These are phyloP conservation scores for Nemopilema nomurai DNA, from an alignment of 30 jellyfish, hydroid and myxozoan genomes.

Conservation along the genomic window DNA sequence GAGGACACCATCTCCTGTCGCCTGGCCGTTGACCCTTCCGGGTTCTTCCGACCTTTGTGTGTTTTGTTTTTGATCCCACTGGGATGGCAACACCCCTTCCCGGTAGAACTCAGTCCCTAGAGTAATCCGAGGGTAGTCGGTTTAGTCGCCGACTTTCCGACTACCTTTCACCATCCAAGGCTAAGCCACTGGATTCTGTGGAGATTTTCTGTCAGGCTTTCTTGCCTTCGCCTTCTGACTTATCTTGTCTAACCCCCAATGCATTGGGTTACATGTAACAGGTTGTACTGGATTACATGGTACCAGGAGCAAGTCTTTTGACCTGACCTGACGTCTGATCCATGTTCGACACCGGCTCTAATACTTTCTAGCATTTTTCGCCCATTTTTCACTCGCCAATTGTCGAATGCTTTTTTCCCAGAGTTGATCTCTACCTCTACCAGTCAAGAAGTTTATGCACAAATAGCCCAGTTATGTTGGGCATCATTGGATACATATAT, in stretches of 20 bases:
- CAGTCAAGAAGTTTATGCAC: slow-evolving; percentile 35
- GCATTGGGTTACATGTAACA: neutral
- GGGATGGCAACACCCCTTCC: neutral
- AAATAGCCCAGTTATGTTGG: slow-evolving; percentile 38
- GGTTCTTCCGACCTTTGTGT: slow-evolving; percentile 12
- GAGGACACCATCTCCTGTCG: slow-evolving; percentile 48
- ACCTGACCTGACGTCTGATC: neutral
- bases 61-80: neutral
- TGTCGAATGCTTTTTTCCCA: slow-evolving; percentile 18
- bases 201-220: neutral
- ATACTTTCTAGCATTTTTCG: no score
- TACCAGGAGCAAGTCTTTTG: neutral
- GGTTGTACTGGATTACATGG: neutral
- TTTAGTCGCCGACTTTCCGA: neutral
- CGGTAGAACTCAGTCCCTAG: neutral
- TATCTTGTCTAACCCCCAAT: neutral
- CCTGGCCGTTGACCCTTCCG: slow-evolving; percentile 56
- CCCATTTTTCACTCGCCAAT: no score
- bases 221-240: neutral
- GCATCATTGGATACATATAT: slow-evolving; percentile 7
- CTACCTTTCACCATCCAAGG: neutral
- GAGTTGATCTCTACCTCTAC: slow-evolving; percentile 37
- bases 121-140: neutral
- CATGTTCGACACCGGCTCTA: no score
- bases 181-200: neutral